Base-by-base conservation (phyloP, 2,888 invertebrate genomes). In the Nomada fucata region DNA sequence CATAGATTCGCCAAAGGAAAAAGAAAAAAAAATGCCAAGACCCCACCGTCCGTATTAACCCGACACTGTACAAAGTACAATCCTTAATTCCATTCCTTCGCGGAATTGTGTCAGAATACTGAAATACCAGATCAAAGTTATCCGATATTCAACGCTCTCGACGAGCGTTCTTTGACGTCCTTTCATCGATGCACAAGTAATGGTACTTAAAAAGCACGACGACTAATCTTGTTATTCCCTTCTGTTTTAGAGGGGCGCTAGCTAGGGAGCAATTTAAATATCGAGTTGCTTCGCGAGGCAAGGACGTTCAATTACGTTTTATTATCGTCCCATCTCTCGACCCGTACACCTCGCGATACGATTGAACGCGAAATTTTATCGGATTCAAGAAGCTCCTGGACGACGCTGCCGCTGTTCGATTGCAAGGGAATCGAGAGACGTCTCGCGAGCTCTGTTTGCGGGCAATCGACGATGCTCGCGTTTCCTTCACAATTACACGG, bases 331-430 rank as follows among this genome's bases (percentile, higher is more conserved):
- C 63, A 42, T n/a, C 11, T 15, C 15, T 13, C 60, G 50, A 50
- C 10, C 20, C 7, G 59, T 61, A 64, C 23, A 11, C 50, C 23
- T 7, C 10, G 5, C 29, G 44, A 52, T n/a, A 42, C 52, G 36
- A 44, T 52, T 79, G 29, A 44, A 79, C 44, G 78, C 52, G 55
- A 69, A 79, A 79, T 77, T 79, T 64, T 57, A 69, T 20, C 50
- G 23, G 69, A 44, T 59, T 20, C 60, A 47, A 60, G n/a, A 20
- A 29, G n/a, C 29, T 47, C 59, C 11, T 2, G 50, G 64, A 47
- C n/a, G 50, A 50, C 20, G 20, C 20, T 10, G 4, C 52, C 29
- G 1, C 3, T 26, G 15, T 15, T 53, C 18, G 47, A 20, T 52
- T 15, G n/a, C 52, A 36, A 61, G 70, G 52, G 60, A 61, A 71